Evolutionary conservation across 2,797 vertebrate species (phyloP), one percentile per base, ranked within the genome.

Genomic region (Alectoris magna): DNA sequence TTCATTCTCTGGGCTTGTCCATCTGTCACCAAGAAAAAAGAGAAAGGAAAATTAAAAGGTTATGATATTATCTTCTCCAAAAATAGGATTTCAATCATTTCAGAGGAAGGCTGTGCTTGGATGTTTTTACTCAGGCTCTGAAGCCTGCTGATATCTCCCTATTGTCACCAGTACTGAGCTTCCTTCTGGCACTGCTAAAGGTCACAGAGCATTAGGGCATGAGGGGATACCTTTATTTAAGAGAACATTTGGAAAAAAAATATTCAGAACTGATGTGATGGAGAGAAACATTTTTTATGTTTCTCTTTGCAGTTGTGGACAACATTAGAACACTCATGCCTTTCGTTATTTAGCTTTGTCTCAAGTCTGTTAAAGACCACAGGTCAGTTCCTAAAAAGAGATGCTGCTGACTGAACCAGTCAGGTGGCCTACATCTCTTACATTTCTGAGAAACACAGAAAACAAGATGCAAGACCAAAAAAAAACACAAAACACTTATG

Each of bases 1-100:
- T 81, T 83, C 27, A 58, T 60, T 79, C 94, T 87, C 76, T 29
- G 71, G 34, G 41, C 79, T 64, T 88, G 76, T 88, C 93, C 94
- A 51, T 92, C 89, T 91, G 80, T 79, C 89, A 86, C 53, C 49
- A 38, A 60, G 78, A 23, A 73, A 88, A 84, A 91, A 91, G 24
- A 78, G 82, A 88, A 84, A 44, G 59, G 44, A 68, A 95, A 93
- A 94, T 84, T 91, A 95, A 95, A 95, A 96, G 91, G 87, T 95
- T 96, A 80, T 93, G 78, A 93, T 92, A 67, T 83, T 95, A 81
- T 66, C 67, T 4, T 84, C 67, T 85, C 88, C 67, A 81, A 76
- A 94, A 96, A 96, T 92, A 94, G 75, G 63, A 81, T 89, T 93
- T 91, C 84, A 91, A 76, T 92, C 89, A 91, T 88, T 60, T 62